Evolutionary conservation across 1,140 invertebrate species (phyloP).

Genomic region (Drosophila aff.): DNA sequence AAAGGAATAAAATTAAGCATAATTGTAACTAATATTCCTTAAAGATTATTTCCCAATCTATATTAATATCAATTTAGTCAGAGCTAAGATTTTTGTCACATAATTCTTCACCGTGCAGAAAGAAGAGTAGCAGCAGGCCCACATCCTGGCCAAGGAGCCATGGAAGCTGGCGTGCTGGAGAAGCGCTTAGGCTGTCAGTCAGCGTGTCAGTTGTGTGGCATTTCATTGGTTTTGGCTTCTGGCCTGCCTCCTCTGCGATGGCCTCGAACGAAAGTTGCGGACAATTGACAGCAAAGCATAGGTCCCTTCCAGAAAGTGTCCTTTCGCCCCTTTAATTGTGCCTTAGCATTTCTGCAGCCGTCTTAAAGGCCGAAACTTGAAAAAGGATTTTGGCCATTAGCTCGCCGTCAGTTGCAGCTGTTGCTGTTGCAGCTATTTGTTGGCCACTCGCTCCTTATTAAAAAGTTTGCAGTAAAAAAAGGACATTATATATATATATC

Average conservation of each 20-base stretch:
- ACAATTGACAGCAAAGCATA: conserved; percentile 42
- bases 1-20: too few species aligned
- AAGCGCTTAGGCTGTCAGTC: conserved; percentile 65
- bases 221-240: conserved; percentile 54
- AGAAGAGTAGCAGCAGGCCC: neutral
- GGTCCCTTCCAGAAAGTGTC: conserved; percentile 23
- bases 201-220: conserved; percentile 60
- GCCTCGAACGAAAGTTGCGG: conserved; percentile 36
- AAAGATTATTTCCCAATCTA: too few species aligned
- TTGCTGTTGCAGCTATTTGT: conserved; percentile 35
- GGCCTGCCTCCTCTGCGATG: conserved; percentile 10
- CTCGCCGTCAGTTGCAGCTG: conserved; percentile 35
- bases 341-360: neutral
- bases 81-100: neutral
- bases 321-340: conserved; percentile 34
- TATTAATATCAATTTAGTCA: neutral
- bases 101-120: conserved; percentile 4
- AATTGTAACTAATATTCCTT: neutral
- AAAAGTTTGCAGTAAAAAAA: conserved; percentile 57
- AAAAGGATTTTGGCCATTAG: conserved; percentile 28
- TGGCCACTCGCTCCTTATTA: conserved; percentile 38
- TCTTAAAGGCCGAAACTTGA: conserved; percentile 21
- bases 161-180: conserved; percentile 14
- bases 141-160: conserved; percentile 19
- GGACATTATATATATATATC: neutral